Base-by-base conservation (phyloP, 35 echinoderm and acorn worm genomes). In the Amphiura filiformis region DNA sequence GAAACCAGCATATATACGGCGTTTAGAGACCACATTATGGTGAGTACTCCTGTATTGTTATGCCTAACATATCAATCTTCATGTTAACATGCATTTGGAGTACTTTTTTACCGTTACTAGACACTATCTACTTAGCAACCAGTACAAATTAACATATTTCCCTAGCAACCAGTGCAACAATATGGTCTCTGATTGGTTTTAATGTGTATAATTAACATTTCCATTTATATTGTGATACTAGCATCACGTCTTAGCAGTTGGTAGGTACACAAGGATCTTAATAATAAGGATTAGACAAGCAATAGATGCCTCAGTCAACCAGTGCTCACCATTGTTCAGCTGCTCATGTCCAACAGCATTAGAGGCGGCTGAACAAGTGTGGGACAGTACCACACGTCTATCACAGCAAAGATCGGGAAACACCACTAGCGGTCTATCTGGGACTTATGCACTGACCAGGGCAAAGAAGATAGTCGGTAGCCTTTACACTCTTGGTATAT, bases 401-500 rank as follows among this genome's bases (percentile, higher is more conserved):
- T 84, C 40, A 32, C 22, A 52, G 70, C 65, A 28, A 30, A 70
- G 0, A 87, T 30, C 36, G 78, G 35, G 80, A 87, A 17, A 41
- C 14, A 76, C 28, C 84, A 79, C 44, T 52, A 52, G 7, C 44
- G 44, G 44, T 52, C 44, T 52, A 52, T 52, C 44, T 86, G 23
- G 57, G 56, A 76, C 56, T 76, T 57, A 86, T 76, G 84, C 57
- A 37, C 31, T 31, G 7, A 86, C 84, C 9, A 34, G 84, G 17
- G 36, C 76, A 41, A 28, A 49, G 34, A 31, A 86, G 65, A 23
- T 86, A 49, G 84, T 86, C 31, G 57, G 76, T 35, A 86, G 57
- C 1, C n/a, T 86, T 32, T 76, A 34, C n/a, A 33, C 65, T 49
- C n/a, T 76, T 77, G 84, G 84, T 39, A 14, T 86, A 37, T 34